phyloP scores from a whole-genome alignment of 2,888 invertebrate species.

The Drosophila atroscutellata region DNA sequence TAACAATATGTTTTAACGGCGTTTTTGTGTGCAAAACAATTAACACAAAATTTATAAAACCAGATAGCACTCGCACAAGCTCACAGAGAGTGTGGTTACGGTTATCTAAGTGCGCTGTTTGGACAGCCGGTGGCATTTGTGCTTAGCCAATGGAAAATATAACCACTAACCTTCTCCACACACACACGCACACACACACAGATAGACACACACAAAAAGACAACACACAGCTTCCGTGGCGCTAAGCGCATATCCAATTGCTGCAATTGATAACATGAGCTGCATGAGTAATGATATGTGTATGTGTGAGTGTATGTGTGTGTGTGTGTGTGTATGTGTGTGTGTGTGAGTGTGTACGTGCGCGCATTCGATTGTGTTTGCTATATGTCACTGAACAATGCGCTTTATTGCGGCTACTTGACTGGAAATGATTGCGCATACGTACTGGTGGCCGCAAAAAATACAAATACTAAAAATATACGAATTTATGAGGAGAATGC shows the following conservation, averaged over 20 bases:
- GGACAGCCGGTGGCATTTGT: slow-evolving; percentile 38
- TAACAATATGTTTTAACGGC: background rate
- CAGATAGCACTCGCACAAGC: background rate
- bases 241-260: slow-evolving; percentile 40
- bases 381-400: slow-evolving; percentile 39
- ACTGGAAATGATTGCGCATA: slow-evolving; percentile 54
- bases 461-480: background rate
- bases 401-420: slow-evolving; percentile 49
- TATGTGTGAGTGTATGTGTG: slow-evolving; percentile 1
- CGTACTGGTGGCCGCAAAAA: slow-evolving; percentile 20
- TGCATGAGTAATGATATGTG: background rate
- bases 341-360: background rate
- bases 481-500: slow-evolving; percentile 6
- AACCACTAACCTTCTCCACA: background rate
- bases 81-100: background rate
- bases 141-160: slow-evolving; percentile 41
- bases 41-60: background rate
- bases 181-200: background rate
- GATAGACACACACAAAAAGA: slow-evolving; percentile 9
- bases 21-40: background rate
- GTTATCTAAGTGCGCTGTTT: slow-evolving; percentile 11
- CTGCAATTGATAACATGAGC: slow-evolving; percentile 36
- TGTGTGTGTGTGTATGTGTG: background rate
- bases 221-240: slow-evolving; percentile 22
- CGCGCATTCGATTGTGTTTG: background rate